Base-by-base conservation (phyloP, 2,797 vertebrate species). In the Lemur catta region DNA sequence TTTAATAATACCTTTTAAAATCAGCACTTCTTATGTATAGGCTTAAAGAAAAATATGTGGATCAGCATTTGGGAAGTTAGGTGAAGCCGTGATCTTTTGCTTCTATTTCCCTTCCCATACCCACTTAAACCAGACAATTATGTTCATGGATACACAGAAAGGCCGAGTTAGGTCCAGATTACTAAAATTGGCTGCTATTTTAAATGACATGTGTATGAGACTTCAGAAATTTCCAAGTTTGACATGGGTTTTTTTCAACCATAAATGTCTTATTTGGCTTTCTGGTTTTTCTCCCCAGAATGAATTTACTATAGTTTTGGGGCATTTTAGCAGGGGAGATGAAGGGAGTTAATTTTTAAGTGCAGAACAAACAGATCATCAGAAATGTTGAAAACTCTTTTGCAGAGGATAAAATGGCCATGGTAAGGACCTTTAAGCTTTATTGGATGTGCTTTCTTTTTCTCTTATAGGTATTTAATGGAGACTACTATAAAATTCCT, bases 381-480 rank as follows among this genome's bases (percentile, higher is more conserved):
- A 91, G 59, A 88, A 93, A 95, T 12, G 71, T 18, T 86, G 59
- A 78, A 80, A 93, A n/a, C 11, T 71, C 69, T 38, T 95, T 97
- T 72, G 59, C 8, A 76, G 81, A 72, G n/a, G 7, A 76, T 86
- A 48, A 94, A 92, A 79, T 57, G 14, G 50, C 48, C 22, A 61
- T 7, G 7, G 46, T 74, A 87, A 88, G n/a, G 33, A 80, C 57
- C 17, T 90, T 22, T 6, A 91, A 38, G 14, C 6, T 76, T 80
- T 69, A 5, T 1, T 82, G 38, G 33, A 86, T 69, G 28, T 41
- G 24, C 35, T 90, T 95, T 76, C 55, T 63, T 84, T 93, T 57
- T 59, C 46, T 26, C 35, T 74, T 79, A 69, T 8, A 28, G 59
- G 46, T 75, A 22, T 81, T 81, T 84, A 78, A 84, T 46, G 61